Evolutionary conservation across 2,888 invertebrate species (phyloP).

Genomic region (Herminia tarsipennalis): DNA sequence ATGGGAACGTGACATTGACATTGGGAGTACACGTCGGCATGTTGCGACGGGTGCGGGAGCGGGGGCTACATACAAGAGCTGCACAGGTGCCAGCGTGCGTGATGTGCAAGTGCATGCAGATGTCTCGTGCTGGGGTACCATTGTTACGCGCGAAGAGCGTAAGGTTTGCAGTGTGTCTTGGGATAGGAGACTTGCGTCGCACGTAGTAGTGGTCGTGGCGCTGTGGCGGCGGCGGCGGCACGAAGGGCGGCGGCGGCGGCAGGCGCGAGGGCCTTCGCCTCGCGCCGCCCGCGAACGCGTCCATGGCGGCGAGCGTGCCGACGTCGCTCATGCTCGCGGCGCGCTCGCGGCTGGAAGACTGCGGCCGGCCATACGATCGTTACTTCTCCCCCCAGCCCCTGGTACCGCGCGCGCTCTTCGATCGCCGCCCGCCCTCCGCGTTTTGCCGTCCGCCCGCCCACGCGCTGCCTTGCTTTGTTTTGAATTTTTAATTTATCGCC

Average conservation of each 20-base stretch:
- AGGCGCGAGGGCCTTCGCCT: conserved; percentile 78
- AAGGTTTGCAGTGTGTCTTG: conserved; percentile 74
- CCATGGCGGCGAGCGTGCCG: conserved; percentile 84
- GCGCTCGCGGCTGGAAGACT: conserved; percentile 83
- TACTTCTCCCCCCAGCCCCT: conserved; percentile 67
- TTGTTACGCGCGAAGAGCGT: conserved; percentile 79
- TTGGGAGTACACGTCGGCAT: conserved; percentile 53
- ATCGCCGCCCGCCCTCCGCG: conserved; percentile 81
- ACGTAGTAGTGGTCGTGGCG: conserved; percentile 82
- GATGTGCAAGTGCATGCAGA: conserved; percentile 49
- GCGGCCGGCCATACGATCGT: conserved; percentile 73
- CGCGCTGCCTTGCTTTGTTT: conserved; percentile 77
- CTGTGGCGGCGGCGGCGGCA: conserved; percentile 80
- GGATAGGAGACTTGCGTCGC: conserved; percentile 82
- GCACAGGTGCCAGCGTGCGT: conserved; percentile 28
- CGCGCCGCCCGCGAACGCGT: conserved; percentile 84
- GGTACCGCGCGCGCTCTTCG: conserved; percentile 80
- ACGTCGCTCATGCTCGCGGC: conserved; percentile 84
- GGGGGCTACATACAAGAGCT: conserved; percentile 19
- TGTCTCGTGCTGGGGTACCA: conserved; percentile 64
- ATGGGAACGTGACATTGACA: conserved; percentile 69
- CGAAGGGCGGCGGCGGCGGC: conserved; percentile 81
- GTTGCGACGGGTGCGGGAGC: conserved; percentile 40
- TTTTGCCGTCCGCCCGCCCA: conserved; percentile 74
- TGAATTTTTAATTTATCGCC: conserved; percentile 83